Evolutionary conservation across 2,797 vertebrate genomes (phyloP), one percentile per base, ranked within the genome.

Genomic region (Callimico goeldii): DNA sequence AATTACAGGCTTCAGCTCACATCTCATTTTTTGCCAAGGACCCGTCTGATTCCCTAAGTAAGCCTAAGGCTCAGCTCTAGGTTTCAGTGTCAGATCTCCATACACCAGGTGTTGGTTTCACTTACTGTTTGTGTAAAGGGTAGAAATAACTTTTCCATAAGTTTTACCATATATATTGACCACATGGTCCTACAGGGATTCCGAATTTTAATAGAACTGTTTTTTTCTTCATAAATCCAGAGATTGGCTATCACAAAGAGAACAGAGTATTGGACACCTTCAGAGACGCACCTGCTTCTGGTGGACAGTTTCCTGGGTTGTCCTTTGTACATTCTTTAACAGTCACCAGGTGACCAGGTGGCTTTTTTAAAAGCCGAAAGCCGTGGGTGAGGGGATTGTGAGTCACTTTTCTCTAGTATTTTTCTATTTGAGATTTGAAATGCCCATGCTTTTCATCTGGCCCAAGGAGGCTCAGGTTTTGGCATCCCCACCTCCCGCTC

Each of bases 21-120:
- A 86, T 80, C 94, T 97, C 50, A 72, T 90, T 96, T 95, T 96
- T 96, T 97, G 85, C 86, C 73, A 79, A 77, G 48, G 86, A 95
- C 57, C 24, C 70, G 11, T 88, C 70, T 96, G 88, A 58, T 43
- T 92, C 41, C 79, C 58, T 85, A 52, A 90, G 55, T 67, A 81
- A 86, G 75, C 43, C 13, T 33, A 30, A 89, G 57, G 36, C 81
- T 95, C 61, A 90, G 72, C n/a, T 70, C n/a, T 67, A 64, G 30
- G 36, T 64, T 79, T 85, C 20, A 20, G 36, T 83, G 48, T 26
- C 57, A 9, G 15, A n/a, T 96, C 77, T 30, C 24, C 5, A 88
- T 41, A 84, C 91, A 86, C 43, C 55, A 95, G 15, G 76, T 67
- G 41, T 43, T 97, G 95, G 39, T 86, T 92, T 97, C 75, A 79